Base-by-base conservation (phyloP, 2,888 invertebrate genomes). In the Blastobasis adustella region DNA sequence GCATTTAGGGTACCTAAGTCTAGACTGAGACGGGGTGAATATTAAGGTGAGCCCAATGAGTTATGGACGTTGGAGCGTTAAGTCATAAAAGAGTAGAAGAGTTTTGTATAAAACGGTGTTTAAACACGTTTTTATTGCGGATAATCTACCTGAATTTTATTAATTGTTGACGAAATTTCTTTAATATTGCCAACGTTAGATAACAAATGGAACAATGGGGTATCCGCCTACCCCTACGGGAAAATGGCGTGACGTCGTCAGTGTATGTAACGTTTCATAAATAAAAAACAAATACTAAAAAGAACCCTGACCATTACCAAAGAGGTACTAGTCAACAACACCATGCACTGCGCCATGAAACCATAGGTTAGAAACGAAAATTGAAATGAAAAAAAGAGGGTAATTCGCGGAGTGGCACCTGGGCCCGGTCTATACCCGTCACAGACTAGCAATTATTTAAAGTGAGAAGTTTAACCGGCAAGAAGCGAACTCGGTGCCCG, bases 391-490 rank as follows among this genome's bases (percentile, higher is more conserved):
- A 46, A 37, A 42, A 46, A 46, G 37, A 41, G 37, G 8, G 37
- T n/a, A 50, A 50, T 50, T 49, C 45, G 37, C 5, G 41, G 23
- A 36, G n/a, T 50, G 49, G 49, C 62, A 62, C 59, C 62, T 62
- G 62, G 50, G 51, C 40, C 8, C 56, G 37, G 46, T 49, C 49
- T 46, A 39, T 51, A n/a, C 55, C 49, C 56, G 47, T 51, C 52
- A 54, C 55, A 52, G 42, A 54, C 45, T 58, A 52, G 65, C 74
- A 73, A 76, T 76, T 72, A 74, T 76, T 76, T 76, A 73, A 73
- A 76, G 74, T 73, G 71, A 71, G 69, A 75, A 77, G 71, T 77
- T 75, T 70, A 67, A 66, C 66, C 63, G 61, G 58, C 56, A 57
- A 60, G 59, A 62, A 64, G 61, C 60, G 66, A 63, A 61, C 64